phyloP scores from a whole-genome alignment of 30 jellyfish, hydroid and myxozoan species.

The Aurelia coerulea region DNA sequence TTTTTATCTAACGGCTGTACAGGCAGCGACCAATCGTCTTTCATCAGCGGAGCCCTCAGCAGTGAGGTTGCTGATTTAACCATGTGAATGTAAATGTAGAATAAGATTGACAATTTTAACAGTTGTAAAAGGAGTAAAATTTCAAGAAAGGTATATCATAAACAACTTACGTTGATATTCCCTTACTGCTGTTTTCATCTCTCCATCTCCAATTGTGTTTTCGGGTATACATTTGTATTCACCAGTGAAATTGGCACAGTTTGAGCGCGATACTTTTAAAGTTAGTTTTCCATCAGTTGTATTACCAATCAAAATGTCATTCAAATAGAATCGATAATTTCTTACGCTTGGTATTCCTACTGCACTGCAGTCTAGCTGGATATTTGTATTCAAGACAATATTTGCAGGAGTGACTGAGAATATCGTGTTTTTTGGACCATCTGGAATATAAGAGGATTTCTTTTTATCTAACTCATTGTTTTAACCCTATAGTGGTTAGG shows the following conservation, averaged over 20 bases:
- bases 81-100: no score
- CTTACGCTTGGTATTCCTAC: background rate
- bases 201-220: constrained; percentile 22
- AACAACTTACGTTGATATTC: background rate
- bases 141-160: no score
- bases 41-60: no score
- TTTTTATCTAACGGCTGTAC: no score
- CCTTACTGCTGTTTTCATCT: background rate
- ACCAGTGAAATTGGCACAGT: constrained; percentile 26
- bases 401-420: background rate
- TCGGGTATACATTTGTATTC: constrained; percentile 29
- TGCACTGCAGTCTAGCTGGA: background rate
- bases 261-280: background rate
- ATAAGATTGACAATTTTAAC: no score
- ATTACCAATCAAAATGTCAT: constrained; percentile 20
- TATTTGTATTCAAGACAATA: background rate
- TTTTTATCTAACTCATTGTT: no score
- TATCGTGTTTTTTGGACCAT: background rate
- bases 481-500: no score
- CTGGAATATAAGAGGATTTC: background rate
- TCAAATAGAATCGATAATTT: background rate
- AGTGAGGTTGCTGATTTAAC: no score
- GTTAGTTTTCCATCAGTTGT: constrained; percentile 32
- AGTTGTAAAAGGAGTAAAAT: no score
- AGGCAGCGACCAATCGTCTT: no score